A percentile compares a stretch with the other conserved stretches of the same genome.
Conservation (phyloP, 2,888 invertebrate genomes). For the Leistus spinibarbis region DNA sequence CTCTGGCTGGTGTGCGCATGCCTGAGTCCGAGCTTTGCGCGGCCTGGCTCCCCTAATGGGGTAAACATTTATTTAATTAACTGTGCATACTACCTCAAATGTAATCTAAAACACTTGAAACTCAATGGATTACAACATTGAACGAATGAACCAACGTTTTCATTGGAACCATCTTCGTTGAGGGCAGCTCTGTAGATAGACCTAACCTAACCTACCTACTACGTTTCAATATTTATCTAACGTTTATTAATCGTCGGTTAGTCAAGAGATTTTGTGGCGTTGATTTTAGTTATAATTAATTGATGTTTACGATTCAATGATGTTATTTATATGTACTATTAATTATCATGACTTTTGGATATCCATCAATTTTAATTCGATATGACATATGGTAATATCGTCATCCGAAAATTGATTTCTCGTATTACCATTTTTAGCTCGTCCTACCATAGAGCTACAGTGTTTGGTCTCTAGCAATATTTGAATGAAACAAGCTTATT, state of each 20-base stretch:
- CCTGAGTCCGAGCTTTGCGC: background rate
- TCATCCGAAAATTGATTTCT: too few species aligned
- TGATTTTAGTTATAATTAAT: background rate
- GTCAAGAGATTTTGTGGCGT: background rate
- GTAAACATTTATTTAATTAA: conserved; percentile 13
- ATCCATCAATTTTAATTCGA: too few species aligned
- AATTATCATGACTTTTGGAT: too few species aligned
- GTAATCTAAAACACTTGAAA: conserved; percentile 9
- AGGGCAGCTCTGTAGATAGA: background rate
- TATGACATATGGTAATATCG: too few species aligned
- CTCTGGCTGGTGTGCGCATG: background rate
- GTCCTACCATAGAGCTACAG: too few species aligned
- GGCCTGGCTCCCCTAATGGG: background rate
- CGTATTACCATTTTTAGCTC: too few species aligned
- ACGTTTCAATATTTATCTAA: conserved; percentile 4
- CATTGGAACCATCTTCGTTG: background rate
- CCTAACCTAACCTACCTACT: too few species aligned
- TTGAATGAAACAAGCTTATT: too few species aligned
- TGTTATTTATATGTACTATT: background rate
- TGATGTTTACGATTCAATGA: background rate
- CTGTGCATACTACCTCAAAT: background rate
- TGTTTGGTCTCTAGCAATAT: too few species aligned
- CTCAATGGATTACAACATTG: background rate
- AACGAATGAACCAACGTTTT: background rate
- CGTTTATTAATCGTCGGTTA: background rate